Conservation (phyloP, 2,797 vertebrate species). For the Champsocephalus gunnari region DNA sequence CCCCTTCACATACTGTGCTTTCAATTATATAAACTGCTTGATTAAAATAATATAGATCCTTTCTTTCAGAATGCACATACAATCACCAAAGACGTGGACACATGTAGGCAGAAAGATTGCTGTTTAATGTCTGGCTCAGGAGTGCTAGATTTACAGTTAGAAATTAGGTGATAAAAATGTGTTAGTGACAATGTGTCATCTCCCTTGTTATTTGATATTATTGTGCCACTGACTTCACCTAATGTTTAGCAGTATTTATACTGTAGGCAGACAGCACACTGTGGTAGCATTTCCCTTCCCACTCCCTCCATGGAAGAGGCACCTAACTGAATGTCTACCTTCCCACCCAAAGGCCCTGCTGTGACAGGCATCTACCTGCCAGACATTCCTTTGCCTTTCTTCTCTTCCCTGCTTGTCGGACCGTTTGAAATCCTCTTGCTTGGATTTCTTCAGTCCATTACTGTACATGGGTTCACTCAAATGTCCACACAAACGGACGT, state of each 20-base stretch:
- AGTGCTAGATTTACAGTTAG: background rate
- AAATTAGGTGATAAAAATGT: background rate
- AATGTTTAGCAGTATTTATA: slow-evolving; percentile 1
- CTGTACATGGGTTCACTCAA: background rate
- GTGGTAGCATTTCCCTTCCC: slow-evolving; percentile 18
- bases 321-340: slow-evolving; percentile 22
- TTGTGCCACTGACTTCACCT: slow-evolving; percentile 9
- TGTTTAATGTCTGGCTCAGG: background rate
- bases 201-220: slow-evolving; percentile 18
- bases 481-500: background rate
- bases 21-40: background rate
- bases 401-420: slow-evolving; percentile 10
- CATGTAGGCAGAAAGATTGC: background rate
- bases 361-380: slow-evolving; percentile 19
- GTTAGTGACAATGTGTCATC: background rate
- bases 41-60: background rate
- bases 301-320: background rate
- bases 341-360: slow-evolving; percentile 10
- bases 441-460: slow-evolving; percentile 12
- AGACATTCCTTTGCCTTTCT: slow-evolving; percentile 16
- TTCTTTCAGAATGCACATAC: background rate
- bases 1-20: background rate
- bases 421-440: slow-evolving; percentile 4
- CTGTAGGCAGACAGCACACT: slow-evolving; percentile 7
- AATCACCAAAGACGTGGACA: background rate